Evolutionary conservation across 2,888 invertebrate species (phyloP), one percentile per base, ranked within the genome.

Genomic region (Portevinia maculata): DNA sequence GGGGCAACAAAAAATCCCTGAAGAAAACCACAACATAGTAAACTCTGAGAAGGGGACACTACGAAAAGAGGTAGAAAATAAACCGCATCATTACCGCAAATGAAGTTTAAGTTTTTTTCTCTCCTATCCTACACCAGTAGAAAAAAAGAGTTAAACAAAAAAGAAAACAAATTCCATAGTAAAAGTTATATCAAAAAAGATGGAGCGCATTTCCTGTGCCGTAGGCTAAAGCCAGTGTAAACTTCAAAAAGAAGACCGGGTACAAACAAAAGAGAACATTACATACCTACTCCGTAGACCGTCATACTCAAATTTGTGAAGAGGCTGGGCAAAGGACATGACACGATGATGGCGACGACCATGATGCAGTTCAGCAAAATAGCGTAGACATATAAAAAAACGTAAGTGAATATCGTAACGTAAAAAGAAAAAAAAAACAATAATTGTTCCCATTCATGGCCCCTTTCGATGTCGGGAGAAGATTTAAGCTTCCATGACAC

Each of bases 151-250:
- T 28, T 50, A 6, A 39, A 9, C 28, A 28, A 34, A 37, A 44
- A 34, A 32, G 19, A 50, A 50, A 53, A 34, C 30, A n/a, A 44
- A 62, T 62, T 76, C 19, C 34, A 53, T 7, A 55, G 62, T 41
- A 44, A 48, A 50, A 62, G 48, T 28, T 60, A 24, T 3, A 24
- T 5, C n/a, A n/a, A 24, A 24, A 46, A 60, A 60, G 39, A 50
- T 55, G 64, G 48, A 78, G 70, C 62, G 70, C 55, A 55, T 70
- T 70, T 76, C 76, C 70, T 62, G 62, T 76, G 70, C 70, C 53
- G 3, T 46, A 60, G 55, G 70, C 39, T 69, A 21, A 32, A 44
- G 30, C 7, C 21, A 52, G 28, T 11, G 13, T 30, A 21, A 37
- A 44, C 24, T 39, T 7, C 46, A 52, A 41, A 39, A 53, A 62